Conservation (phyloP, 2,888 invertebrate species). For the Sphecodes monilicornis region DNA sequence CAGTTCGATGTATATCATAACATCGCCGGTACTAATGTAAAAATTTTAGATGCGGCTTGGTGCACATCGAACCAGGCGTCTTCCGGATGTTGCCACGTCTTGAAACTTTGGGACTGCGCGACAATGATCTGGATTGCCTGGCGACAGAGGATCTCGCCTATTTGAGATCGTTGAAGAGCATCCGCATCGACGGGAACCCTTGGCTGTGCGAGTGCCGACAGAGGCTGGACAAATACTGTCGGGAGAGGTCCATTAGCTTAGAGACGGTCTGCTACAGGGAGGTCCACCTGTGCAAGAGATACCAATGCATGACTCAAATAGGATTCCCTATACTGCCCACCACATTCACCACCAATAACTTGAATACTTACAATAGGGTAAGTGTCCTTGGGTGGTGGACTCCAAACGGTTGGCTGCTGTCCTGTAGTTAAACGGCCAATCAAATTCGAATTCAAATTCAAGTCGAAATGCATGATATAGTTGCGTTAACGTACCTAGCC, state of each 20-base stretch:
- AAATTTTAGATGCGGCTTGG: slow-evolving; percentile 60
- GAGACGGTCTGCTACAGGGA: slow-evolving; percentile 51
- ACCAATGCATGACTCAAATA: slow-evolving; percentile 74
- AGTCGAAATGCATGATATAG: background rate
- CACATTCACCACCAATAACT: slow-evolving; percentile 17
- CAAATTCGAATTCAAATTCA: background rate
- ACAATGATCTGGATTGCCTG: slow-evolving; percentile 77
- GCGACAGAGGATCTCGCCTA: slow-evolving; percentile 69
- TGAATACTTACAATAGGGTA: slow-evolving; percentile 32
- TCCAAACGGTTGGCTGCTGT: background rate
- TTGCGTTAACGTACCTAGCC: background rate
- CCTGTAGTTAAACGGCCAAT: background rate
- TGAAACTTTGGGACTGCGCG: slow-evolving; percentile 73
- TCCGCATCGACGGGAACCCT: slow-evolving; percentile 75
- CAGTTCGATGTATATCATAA: background rate
- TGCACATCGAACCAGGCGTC: slow-evolving; percentile 73
- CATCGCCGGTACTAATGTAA: background rate
- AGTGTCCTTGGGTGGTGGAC: background rate
- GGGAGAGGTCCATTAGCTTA: slow-evolving; percentile 57
- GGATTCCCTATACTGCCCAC: slow-evolving; percentile 66
- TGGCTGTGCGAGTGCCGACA: slow-evolving; percentile 76
- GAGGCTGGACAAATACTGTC: slow-evolving; percentile 66
- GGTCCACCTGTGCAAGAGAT: slow-evolving; percentile 28
- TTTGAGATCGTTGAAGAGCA: slow-evolving; percentile 63
- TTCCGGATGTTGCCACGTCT: slow-evolving; percentile 65